Base-by-base conservation (phyloP, 1,140 invertebrate genomes). In the Megalonaias nervosa region DNA sequence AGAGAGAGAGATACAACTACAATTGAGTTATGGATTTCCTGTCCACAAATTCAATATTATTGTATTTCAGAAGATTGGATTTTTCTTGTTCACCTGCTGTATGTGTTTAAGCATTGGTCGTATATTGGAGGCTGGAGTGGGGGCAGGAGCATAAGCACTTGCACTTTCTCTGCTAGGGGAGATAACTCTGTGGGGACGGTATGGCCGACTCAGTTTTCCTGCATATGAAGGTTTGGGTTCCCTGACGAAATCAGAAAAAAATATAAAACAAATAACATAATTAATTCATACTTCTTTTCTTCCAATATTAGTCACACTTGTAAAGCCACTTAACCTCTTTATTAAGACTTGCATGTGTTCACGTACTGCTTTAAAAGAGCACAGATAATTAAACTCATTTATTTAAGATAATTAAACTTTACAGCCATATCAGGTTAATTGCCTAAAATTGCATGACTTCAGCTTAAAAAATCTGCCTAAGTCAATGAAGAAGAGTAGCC, bases 51-150 rank as follows among this genome's bases (percentile, higher is more conserved):
- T 17, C 58, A 62, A 9, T 62, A n/a, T 75, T 21, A n/a, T 67
- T 31, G 21, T 26, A 21, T 38, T 69, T 19, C 13, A 26, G 57
- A 56, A 62, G 31, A 59, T n/a, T 71, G 48, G 57, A 62, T 77
- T 68, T 38, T 56, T 55, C 13, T n/a, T 59, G 69, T 58, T 55
- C 67, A 26, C 14, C 56, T 38, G 67, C 62, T 65, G 17, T 48
- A 26, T 14, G 48, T 17, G 21, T 69, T 71, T 23, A 17, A 67
- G 9, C n/a, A 67, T 17, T 1, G 76, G 31, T 31, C 83, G 62
- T n/a, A 79, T 69, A 64, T 85, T 85, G 14, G 82, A 84, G 5
- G 84, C 82, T 3, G 87, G 86, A 2, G 87, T 88, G 1, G 86
- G 86, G 19, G 86, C 86, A 0, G 87, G 87, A 4, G 83, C 82